These are phyloP conservation scores for Ischnura elegans DNA, from an alignment of 2,888 invertebrate species.

Conservation along the genomic window DNA sequence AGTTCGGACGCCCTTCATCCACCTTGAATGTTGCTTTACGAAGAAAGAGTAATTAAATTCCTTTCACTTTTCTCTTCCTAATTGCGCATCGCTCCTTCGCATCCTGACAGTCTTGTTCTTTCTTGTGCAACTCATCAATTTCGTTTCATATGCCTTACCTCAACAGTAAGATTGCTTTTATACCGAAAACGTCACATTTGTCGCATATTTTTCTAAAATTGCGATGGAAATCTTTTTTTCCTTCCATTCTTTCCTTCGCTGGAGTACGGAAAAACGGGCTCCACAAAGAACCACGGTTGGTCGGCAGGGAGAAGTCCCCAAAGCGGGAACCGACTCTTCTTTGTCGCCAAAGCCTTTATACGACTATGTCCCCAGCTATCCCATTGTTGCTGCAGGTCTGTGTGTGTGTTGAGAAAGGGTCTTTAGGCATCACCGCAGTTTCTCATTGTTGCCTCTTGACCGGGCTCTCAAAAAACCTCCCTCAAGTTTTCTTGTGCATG, in stretches of 20 bases:
- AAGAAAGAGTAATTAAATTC: background rate
- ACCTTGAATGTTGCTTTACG: background rate
- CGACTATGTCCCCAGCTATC: background rate
- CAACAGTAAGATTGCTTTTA: background rate
- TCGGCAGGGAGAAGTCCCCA: background rate
- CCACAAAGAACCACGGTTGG: background rate
- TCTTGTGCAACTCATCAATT: background rate
- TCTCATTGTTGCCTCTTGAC: constrained; percentile 43
- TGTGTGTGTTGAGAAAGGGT: background rate
- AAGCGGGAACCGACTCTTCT: background rate
- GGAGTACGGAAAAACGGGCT: background rate
- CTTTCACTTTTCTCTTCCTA: background rate
- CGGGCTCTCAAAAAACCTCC: background rate
- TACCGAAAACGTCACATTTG: background rate
- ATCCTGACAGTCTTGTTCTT: background rate
- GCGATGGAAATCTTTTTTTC: background rate
- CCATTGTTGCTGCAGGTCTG: background rate
- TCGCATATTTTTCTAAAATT: background rate
- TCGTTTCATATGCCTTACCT: background rate
- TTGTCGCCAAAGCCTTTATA: background rate
- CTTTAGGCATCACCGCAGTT: background rate
- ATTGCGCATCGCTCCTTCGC: background rate
- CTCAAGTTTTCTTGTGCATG: background rate
- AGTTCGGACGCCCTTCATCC: background rate
- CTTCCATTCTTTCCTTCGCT: background rate